Base-by-base conservation (phyloP, 2,113 vertebrate genomes). In the Dasypus novemcinctus region DNA sequence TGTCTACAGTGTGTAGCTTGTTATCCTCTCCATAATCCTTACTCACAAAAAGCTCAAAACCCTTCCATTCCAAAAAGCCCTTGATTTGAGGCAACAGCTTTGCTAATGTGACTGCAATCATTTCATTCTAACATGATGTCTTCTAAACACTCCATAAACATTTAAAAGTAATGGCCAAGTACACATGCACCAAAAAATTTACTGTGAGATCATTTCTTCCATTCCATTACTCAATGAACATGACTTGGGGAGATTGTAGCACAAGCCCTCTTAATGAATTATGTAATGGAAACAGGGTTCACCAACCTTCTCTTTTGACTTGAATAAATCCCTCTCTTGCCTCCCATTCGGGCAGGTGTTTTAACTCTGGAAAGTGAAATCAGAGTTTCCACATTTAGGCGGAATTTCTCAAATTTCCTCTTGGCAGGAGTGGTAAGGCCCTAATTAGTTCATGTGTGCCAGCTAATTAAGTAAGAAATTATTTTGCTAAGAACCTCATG, bases 311-410 rank as follows among this genome's bases (percentile, higher is more conserved):
- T 88, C 20, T 71, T 69, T 43, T 59, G 33, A 92, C 89, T 72
- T 43, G 36, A 80, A 54, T 72, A 96, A 95, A 80, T 78, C 14
- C 36, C 15, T 36, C 36, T 87, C 31, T 79, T 43, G 52, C 6
- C 15, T 52, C 31, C 18, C 29, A 21, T 80, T 76, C 61, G 43
- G 85, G 92, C 94, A 93, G 88, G 94, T 95, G 95, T 96, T 91
- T 90, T 61, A 97, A 8, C 36, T 84, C 54, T 72, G 2, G 5
- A 18, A 85, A 92, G 33, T 92, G 85, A 95, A 81, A 76, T 95
- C 92, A 97, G 61, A 95, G 93, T 96, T 97, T 97, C 93, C 96
- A 79, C 64, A 49, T 78, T 87, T 95, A 91, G 76, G 74, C 76
- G 36, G 63, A 93, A 78, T 76, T 90, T 87, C 88, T 96, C 87